Percentiles rank a stretch among this genome's conserved stretches.
phyloP scores from a whole-genome alignment of 2,113 vertebrate genomes.

The Cephalopholis sonnerati region DNA sequence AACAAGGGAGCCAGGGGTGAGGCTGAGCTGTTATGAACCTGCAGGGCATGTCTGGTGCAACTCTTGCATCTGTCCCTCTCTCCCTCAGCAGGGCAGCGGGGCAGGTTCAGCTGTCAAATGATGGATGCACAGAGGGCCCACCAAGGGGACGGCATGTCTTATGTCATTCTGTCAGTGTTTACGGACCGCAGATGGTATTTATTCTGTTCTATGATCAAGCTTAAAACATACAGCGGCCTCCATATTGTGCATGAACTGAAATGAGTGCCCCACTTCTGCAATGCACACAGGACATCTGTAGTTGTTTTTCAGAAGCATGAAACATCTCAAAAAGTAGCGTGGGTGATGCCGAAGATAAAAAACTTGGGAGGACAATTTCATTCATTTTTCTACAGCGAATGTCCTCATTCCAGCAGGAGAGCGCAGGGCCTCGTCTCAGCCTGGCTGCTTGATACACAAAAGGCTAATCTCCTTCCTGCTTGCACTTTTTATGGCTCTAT shows the following conservation, averaged over 20 bases:
- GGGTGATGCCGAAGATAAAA: not conserved
- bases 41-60: slow-evolving; percentile 13
- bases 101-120: slow-evolving; percentile 20
- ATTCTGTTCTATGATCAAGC: not conserved
- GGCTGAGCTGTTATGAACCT: slow-evolving; percentile 6
- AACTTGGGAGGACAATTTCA: not conserved
- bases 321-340: not conserved
- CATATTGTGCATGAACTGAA: not conserved
- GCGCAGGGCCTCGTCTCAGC: not conserved
- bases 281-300: not conserved
- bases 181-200: not conserved
- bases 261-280: not conserved
- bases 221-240: not conserved
- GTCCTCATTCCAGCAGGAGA: slow-evolving; percentile 1
- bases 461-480: slow-evolving; percentile 20
- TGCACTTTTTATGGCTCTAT: slow-evolving; percentile 19
- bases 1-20: not conserved
- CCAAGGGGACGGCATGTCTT: not conserved
- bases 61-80: not conserved
- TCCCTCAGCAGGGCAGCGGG: not conserved
- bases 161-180: not conserved
- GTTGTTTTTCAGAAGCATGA: not conserved
- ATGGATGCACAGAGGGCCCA: not conserved
- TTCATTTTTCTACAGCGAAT: not conserved
- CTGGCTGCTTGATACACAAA: not conserved